Percentiles rank a stretch among this genome's conserved stretches.
Evolutionary conservation across 2,797 vertebrate species (phyloP).

Genomic region (Monodelphis domestica): DNA sequence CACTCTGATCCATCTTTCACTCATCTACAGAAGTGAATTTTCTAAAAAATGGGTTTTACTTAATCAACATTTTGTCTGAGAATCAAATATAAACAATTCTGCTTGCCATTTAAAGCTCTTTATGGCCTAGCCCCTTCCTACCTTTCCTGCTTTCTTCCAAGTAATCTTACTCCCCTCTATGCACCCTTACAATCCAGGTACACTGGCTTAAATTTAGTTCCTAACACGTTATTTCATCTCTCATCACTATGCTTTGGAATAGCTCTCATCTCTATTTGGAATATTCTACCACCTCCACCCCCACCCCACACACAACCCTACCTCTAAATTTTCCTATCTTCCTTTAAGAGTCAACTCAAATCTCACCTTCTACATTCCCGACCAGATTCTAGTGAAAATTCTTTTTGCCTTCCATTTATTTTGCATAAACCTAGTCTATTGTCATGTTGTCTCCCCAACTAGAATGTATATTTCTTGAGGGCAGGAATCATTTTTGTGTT

Average conservation of each 20-base stretch:
- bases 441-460: background rate
- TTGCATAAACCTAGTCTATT: background rate
- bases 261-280: background rate
- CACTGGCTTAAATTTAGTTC: background rate
- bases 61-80: background rate
- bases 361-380: background rate
- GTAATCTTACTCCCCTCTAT: background rate
- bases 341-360: background rate
- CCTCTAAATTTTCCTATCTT: background rate
- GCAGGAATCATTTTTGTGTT: background rate
- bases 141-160: background rate
- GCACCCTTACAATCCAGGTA: background rate
- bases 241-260: background rate
- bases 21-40: background rate
- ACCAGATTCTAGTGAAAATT: background rate
- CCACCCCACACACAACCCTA: no score
- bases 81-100: background rate
- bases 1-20: background rate
- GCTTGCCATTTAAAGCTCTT: background rate
- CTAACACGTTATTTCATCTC: background rate
- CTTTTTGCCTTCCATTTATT: background rate
- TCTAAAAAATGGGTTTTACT: background rate
- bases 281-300: background rate
- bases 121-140: background rate
- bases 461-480: background rate